Percentiles rank a stretch among this genome's conserved stretches.
Evolutionary conservation across 1,140 invertebrate species (phyloP).

Genomic region (Homalodisca vitripennis): DNA sequence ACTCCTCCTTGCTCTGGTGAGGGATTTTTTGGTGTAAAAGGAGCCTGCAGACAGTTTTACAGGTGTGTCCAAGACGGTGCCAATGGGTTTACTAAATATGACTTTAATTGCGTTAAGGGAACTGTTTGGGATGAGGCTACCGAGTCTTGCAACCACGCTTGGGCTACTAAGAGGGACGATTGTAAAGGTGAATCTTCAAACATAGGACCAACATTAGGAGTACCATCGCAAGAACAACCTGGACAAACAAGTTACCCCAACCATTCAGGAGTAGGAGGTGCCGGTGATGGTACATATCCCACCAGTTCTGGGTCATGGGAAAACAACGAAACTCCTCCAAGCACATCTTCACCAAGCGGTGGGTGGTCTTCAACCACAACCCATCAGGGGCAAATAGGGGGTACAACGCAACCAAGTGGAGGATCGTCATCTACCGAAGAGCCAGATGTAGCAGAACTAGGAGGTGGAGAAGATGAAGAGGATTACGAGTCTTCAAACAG

Average conservation of each 20-base stretch:
- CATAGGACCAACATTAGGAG: too few relatives aligned
- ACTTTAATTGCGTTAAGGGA: conserved; percentile 63
- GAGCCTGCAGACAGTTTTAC: conserved; percentile 66
- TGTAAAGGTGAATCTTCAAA: conserved; percentile 34
- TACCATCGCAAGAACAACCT: too few relatives aligned
- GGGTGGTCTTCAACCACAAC: conserved; percentile 9
- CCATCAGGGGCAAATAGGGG: not conserved
- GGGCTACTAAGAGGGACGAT: conserved; percentile 49
- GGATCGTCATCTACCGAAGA: conserved; percentile 28
- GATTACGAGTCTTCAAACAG: not conserved
- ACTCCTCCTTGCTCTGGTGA: conserved; percentile 43
- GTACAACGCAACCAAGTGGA: conserved; percentile 10
- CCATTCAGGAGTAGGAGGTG: too few relatives aligned
- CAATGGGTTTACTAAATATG: conserved; percentile 56
- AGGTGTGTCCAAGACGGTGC: conserved; percentile 61
- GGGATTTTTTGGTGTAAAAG: conserved; percentile 57
- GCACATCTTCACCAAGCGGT: not conserved
- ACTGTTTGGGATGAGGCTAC: conserved; percentile 63
- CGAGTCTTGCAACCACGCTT: conserved; percentile 60
- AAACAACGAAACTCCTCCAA: too few relatives aligned
- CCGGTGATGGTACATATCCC: too few relatives aligned
- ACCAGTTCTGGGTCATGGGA: too few relatives aligned
- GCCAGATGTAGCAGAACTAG: not conserved
- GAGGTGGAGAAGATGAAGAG: not conserved
- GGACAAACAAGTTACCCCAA: too few relatives aligned